phyloP scores from a whole-genome alignment of 1,140 invertebrate genomes.

The Pollicipes pollicipes region DNA sequence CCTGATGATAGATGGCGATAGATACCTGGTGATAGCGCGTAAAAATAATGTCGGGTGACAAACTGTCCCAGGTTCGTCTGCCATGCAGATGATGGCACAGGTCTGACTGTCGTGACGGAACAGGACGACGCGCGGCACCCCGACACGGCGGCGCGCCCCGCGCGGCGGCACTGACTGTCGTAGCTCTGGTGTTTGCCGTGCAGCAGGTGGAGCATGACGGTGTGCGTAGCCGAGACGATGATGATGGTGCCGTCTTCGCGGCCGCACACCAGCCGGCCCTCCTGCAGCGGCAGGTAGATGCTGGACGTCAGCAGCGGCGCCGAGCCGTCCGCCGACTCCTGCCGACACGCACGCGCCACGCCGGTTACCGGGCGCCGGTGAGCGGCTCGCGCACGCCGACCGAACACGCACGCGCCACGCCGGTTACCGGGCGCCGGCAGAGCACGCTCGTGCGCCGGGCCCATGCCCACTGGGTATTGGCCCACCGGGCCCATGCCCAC shows the following conservation, averaged over 20 bases:
- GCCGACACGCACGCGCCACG: not conserved
- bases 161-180: slow-evolving; percentile 38
- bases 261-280: slow-evolving; percentile 76
- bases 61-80: no score
- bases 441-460: not conserved
- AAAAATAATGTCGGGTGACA: no score
- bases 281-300: slow-evolving; percentile 76
- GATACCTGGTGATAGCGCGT: not conserved
- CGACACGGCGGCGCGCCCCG: not conserved
- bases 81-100: no score
- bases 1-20: not conserved
- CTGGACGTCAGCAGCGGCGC: slow-evolving; percentile 67
- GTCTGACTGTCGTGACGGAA: no score
- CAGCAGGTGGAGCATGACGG: slow-evolving; percentile 80
- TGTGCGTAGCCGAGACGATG: slow-evolving; percentile 90
- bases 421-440: no score
- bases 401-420: no score
- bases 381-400: not conserved
- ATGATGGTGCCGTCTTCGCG: slow-evolving; percentile 89
- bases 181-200: slow-evolving; percentile 76
- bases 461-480: not conserved
- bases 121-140: not conserved
- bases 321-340: not conserved
- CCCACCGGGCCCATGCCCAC: slow-evolving; percentile 17
- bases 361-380: not conserved